Percentiles rank a stretch among this genome's conserved stretches.
These are phyloP conservation scores for Athalia rosae DNA, from an alignment of 2,888 invertebrate species.

Conservation along the genomic window DNA sequence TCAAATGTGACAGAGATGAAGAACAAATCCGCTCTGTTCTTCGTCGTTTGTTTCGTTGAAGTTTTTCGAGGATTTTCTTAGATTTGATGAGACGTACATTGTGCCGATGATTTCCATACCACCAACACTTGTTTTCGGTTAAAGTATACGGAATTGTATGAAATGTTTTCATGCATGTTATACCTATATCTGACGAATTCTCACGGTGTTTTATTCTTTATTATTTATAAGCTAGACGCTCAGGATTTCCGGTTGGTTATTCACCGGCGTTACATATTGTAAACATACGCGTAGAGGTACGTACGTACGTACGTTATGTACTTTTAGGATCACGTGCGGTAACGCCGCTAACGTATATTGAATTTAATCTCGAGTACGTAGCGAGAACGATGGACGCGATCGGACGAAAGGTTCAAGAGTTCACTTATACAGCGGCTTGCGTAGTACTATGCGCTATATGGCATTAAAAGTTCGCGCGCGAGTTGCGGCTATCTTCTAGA, in stretches of 20 bases:
- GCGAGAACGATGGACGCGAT: conserved; percentile 37
- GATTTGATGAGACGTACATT: not conserved
- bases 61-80: not conserved
- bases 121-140: no score
- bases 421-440: conserved; percentile 9
- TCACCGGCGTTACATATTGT: not conserved
- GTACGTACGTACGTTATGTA: no score
- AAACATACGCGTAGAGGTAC: not conserved
- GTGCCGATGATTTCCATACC: no score
- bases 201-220: not conserved
- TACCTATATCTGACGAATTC: not conserved
- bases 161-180: not conserved
- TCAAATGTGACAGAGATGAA: no score
- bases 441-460: not conserved
- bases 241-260: conserved; percentile 2
- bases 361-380: conserved; percentile 31
- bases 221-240: no score
- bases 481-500: conserved; percentile 12
- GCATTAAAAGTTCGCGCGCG: conserved; percentile 30
- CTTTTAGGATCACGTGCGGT: not conserved
- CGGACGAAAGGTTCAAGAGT: conserved; percentile 43
- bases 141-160: not conserved
- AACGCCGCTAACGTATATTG: conserved; percentile 12
- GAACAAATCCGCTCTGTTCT: no score
- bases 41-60: not conserved